These are phyloP conservation scores for Nematostella vectensis DNA, from an alignment of 92 coral and sea anemone genomes.

Conservation along the genomic window DNA sequence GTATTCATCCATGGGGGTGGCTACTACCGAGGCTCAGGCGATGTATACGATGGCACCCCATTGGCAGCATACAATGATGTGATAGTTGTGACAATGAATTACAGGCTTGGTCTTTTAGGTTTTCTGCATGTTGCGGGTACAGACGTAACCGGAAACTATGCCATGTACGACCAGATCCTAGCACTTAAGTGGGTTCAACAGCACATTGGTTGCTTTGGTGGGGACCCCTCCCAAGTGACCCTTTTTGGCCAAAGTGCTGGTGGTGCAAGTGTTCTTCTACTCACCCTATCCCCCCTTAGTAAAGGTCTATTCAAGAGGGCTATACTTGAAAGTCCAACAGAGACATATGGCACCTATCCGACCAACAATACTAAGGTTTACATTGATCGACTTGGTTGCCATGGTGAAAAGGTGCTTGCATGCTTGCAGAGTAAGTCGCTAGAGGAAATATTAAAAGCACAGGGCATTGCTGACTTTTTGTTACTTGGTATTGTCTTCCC, in stretches of 20 bases:
- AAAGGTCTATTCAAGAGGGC: background rate
- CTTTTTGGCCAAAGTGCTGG: conserved; percentile 4
- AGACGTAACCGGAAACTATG: conserved; percentile 35
- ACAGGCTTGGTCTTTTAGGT: conserved; percentile 48
- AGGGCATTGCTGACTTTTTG: background rate
- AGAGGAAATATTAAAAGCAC: background rate
- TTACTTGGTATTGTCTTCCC: background rate
- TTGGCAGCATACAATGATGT: conserved; percentile 34
- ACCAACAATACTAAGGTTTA: background rate
- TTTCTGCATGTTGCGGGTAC: conserved; percentile 50
- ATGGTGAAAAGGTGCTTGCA: background rate
- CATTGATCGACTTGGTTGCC: background rate
- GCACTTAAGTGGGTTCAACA: conserved; percentile 5
- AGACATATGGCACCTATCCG: background rate
- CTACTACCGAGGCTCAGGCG: conserved; percentile 10
- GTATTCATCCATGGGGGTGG: conserved; percentile 54
- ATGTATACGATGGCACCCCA: conserved; percentile 3
- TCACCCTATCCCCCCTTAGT: conserved; percentile 2
- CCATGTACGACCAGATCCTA: conserved; percentile 38
- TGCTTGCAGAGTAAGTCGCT: background rate
- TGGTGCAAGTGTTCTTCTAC: conserved; percentile 3
- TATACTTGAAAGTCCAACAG: conserved; percentile 1
- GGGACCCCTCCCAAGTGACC: background rate
- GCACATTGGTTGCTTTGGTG: conserved; percentile 3
- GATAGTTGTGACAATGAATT: conserved; percentile 41